Evolutionary conservation across 2,888 invertebrate genomes (phyloP).

Genomic region (Scaptomyza cyrtandrae): DNA sequence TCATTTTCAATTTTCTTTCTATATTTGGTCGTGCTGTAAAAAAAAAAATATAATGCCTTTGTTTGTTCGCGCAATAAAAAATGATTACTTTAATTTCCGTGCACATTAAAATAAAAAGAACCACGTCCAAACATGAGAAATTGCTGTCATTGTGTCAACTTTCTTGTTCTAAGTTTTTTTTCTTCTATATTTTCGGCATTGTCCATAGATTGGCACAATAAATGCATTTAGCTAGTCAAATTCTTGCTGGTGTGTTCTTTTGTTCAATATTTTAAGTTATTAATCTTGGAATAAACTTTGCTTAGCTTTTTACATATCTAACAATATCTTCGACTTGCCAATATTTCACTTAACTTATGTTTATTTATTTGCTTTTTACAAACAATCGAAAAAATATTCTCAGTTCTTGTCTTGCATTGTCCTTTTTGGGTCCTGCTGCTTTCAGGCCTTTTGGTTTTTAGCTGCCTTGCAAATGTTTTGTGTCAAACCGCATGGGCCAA

Average conservation of each 20-base stretch:
- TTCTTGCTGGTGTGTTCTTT: too few species aligned
- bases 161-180: not conserved
- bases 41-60: conserved; percentile 71
- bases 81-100: conserved; percentile 80
- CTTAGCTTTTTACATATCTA: not conserved
- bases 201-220: conserved; percentile 9
- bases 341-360: conserved; percentile 16
- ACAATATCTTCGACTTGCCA: not conserved
- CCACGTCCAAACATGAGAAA: conserved; percentile 76
- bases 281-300: not conserved
- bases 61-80: conserved; percentile 79
- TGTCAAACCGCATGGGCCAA: conserved; percentile 66
- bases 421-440: conserved; percentile 27
- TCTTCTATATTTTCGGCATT: not conserved
- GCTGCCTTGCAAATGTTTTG: conserved; percentile 52
- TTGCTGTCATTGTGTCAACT: conserved; percentile 65
- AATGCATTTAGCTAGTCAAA: not conserved
- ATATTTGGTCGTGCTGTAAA: conserved; percentile 46
- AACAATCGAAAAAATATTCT: conserved; percentile 35
- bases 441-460: not conserved
- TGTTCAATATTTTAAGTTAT: not conserved
- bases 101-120: conserved; percentile 61
- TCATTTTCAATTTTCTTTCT: not conserved
- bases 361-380: too few species aligned
- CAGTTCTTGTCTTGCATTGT: conserved; percentile 7